phyloP scores from a whole-genome alignment of 2,888 invertebrate species.

The Zootermopsis nevadensis region DNA sequence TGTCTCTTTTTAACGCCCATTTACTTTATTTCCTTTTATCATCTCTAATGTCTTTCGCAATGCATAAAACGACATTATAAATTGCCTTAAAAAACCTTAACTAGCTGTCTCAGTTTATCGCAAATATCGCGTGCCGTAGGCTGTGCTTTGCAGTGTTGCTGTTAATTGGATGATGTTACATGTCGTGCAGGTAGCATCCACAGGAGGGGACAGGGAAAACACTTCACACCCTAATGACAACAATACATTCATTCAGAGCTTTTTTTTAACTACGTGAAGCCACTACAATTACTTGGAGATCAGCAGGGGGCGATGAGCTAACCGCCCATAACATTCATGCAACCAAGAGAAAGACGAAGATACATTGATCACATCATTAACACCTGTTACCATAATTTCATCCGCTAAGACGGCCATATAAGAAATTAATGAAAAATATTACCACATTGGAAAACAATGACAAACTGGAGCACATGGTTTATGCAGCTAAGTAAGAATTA shows the following conservation, averaged over 20 bases:
- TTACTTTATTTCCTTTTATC: not conserved
- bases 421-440: not conserved
- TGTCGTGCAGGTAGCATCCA: not conserved
- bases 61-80: not conserved
- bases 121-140: not conserved
- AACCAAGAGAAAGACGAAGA: not conserved
- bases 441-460: not conserved
- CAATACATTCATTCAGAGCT: not conserved
- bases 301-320: not conserved
- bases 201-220: not conserved
- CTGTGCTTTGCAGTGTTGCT: conserved; percentile 12
- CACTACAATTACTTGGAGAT: not conserved
- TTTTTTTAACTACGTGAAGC: not conserved
- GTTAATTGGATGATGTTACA: not conserved
- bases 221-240: not conserved
- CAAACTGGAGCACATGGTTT: too few relatives aligned
- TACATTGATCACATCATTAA: not conserved
- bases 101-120: not conserved
- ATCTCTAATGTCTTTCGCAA: not conserved
- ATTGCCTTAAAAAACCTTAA: not conserved
- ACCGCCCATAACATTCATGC: not conserved
- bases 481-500: too few relatives aligned
- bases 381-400: not conserved
- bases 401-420: not conserved
- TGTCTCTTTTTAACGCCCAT: not conserved